Conservation (phyloP, 2,797 vertebrate genomes). For the Thunnus albacares region DNA sequence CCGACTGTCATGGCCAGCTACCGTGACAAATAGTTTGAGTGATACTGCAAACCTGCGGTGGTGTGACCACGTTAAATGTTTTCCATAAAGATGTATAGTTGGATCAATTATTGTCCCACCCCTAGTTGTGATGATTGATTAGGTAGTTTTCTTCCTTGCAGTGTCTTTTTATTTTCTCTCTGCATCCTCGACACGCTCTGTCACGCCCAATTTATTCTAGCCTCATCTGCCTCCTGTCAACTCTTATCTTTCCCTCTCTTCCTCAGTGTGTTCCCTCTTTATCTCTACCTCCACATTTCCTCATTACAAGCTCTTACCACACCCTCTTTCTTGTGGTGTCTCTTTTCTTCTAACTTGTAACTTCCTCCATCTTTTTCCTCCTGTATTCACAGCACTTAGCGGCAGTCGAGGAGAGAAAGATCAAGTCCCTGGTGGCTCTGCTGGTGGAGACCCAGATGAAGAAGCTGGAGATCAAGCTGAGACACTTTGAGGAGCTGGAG, state of each 20-base stretch:
- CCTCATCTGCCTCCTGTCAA: neutral
- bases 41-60: neutral
- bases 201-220: slow-evolving; percentile 17
- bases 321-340: neutral
- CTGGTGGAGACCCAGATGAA: slow-evolving; percentile 99
- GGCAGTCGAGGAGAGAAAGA: slow-evolving; percentile 96
- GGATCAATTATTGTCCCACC: neutral
- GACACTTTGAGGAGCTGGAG: slow-evolving; percentile 98
- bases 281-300: neutral
- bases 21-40: neutral
- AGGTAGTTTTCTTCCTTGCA: slow-evolving; percentile 9
- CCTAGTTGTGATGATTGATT: slow-evolving; percentile 14
- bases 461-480: slow-evolving; percentile 98
- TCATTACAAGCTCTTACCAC: neutral
- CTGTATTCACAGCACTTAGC: slow-evolving; percentile 90
- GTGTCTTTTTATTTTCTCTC: slow-evolving; percentile 18
- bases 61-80: neutral
- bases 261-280: slow-evolving; percentile 1
- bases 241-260: slow-evolving; percentile 11
- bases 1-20: neutral
- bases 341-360: neutral
- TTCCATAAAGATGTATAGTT: neutral
- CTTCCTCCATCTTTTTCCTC: neutral
- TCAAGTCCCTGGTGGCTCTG: slow-evolving; percentile 96
- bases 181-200: slow-evolving; percentile 3